Percentiles rank a stretch among this genome's conserved stretches.
These are phyloP conservation scores for Cygnus buccinator DNA, from an alignment of 2,113 vertebrate genomes.

Conservation along the genomic window DNA sequence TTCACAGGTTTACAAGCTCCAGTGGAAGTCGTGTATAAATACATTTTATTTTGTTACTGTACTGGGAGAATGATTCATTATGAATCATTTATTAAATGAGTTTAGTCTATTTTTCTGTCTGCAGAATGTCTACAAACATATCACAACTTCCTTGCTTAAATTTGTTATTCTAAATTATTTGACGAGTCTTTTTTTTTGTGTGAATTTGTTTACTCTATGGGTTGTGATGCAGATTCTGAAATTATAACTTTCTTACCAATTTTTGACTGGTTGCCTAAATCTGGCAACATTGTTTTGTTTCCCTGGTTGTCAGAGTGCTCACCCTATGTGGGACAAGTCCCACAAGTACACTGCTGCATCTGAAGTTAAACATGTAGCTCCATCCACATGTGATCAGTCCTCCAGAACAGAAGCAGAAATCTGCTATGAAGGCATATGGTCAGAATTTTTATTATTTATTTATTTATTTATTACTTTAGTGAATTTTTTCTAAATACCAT, in stretches of 20 bases:
- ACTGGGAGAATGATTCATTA: conserved; percentile 28
- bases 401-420: not conserved
- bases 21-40: not conserved
- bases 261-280: conserved; percentile 5
- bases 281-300: not conserved
- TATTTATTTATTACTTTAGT: not conserved
- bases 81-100: conserved; percentile 51
- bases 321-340: not conserved
- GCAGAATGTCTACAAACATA: conserved; percentile 1
- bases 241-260: conserved; percentile 7
- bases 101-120: conserved; percentile 35
- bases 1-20: not conserved
- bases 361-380: not conserved
- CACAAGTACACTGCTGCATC: not conserved
- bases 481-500: not conserved
- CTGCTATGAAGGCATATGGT: not conserved
- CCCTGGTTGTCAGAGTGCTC: not conserved
- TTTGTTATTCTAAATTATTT: conserved; percentile 51
- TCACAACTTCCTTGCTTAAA: conserved; percentile 16
- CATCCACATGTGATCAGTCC: not conserved
- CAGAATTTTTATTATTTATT: not conserved
- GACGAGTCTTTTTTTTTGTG: not conserved
- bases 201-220: conserved; percentile 34
- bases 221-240: not conserved
- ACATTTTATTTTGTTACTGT: not conserved